Base-by-base conservation (phyloP, 2,888 invertebrate species). In the Acanthosepion esculentum region DNA sequence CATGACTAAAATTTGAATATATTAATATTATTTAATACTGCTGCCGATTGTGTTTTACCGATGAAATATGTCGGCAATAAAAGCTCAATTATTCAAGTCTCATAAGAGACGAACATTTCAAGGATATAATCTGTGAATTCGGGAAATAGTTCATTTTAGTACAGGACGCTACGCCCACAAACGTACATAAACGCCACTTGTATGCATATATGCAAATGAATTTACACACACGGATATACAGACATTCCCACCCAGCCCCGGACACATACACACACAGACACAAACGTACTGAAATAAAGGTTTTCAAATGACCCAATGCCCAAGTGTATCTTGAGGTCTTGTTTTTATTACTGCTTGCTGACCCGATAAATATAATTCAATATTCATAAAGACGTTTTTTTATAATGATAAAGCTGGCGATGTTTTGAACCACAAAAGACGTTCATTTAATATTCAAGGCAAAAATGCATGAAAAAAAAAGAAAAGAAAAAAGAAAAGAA, bases 401-500 rank as follows among this genome's bases (percentile, higher is more conserved):
- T 41, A 41, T n/a, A 33, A 78, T n/a, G n/a, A 78, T n/a, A 78
- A 78, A 33, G 78, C n/a, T 33, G n/a, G 15, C 4, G n/a, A 41
- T 41, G 41, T 41, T 41, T 41, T 41, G 41, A 29, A 26, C 64
- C 23, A 64, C 8, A 26, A 26, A 64, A 64, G 64, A 78, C 0
- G n/a, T n/a, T 78, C n/a, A 78, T 78, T 78, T 78, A 78, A 78
- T 78, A 78, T 78, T 78, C 78, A 78, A n/a, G n/a, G n/a, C n/a
- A 78, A 78, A 78, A 33, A 78, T 78, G n/a, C n/a, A 78, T 78
- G n/a, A n/a, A 50, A 50, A 50, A 50, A 50, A 41, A 41, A 41
- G 2, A 41, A 2, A 41, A 41, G 3, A 41, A 41, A 41, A 41
- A 41, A 41, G 3, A 41, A 3, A 41, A 41, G 41, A 3, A 3